A percentile compares a stretch with the other conserved stretches of the same genome.
These are phyloP conservation scores for Acrobeloides nanus DNA, from an alignment of 2,888 invertebrate species.

Conservation along the genomic window DNA sequence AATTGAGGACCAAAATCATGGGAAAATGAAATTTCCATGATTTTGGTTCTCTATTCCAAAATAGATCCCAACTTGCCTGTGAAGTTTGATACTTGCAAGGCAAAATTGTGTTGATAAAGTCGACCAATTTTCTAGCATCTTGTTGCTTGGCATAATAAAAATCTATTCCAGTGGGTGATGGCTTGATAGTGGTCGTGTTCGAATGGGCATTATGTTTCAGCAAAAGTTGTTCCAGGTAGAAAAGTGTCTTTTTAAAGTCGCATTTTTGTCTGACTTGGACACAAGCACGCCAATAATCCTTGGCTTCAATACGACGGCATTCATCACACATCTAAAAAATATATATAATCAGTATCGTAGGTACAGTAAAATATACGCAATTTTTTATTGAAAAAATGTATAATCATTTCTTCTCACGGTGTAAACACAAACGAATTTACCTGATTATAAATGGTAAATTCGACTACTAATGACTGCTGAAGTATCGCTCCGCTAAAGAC, in stretches of 20 bases:
- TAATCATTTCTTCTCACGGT: background rate
- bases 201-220: conserved; percentile 88
- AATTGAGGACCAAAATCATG: too few species aligned
- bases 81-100: conserved; percentile 77
- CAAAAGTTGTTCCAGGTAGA: conserved; percentile 90
- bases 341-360: conserved; percentile 1
- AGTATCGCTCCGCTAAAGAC: conserved; percentile 71
- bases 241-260: conserved; percentile 91
- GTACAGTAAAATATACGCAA: background rate
- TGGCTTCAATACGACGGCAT: conserved; percentile 90
- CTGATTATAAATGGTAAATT: conserved; percentile 76
- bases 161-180: conserved; percentile 67
- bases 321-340: conserved; percentile 79
- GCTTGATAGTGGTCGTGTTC: conserved; percentile 61
- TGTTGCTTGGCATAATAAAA: conserved; percentile 73
- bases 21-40: too few species aligned
- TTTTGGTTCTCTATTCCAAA: too few species aligned
- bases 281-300: conserved; percentile 88
- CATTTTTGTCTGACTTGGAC: conserved; percentile 64
- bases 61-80: conserved; percentile 61
- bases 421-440: conserved; percentile 14
- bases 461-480: conserved; percentile 89
- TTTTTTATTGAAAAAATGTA: background rate
- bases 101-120: conserved; percentile 78
- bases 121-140: conserved; percentile 86